Conservation (phyloP, 2,797 vertebrate genomes). For the Macropus fuliginosus region DNA sequence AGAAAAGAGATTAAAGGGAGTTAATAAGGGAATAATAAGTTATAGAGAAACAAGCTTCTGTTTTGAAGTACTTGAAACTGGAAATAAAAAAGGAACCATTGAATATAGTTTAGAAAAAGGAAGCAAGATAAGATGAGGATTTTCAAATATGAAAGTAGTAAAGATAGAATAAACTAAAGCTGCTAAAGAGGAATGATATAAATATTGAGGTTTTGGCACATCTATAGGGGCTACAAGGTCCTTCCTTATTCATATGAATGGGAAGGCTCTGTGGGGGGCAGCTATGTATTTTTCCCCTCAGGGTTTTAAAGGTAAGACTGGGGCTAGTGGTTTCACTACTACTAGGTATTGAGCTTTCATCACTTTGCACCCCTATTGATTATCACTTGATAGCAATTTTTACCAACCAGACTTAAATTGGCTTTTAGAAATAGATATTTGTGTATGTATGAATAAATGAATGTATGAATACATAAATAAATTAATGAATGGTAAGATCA, state of each 20-base stretch:
- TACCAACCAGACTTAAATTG: neutral
- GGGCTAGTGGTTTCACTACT: neutral
- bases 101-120: neutral
- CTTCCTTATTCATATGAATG: too few species aligned
- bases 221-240: neutral
- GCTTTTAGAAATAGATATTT: neutral
- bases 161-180: neutral
- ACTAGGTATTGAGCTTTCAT: neutral
- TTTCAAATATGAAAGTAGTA: neutral
- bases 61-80: neutral
- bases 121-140: neutral
- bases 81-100: neutral
- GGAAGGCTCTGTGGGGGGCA: neutral
- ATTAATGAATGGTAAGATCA: neutral
- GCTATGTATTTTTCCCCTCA: neutral
- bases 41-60: neutral
- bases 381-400: neutral
- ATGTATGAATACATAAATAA: neutral
- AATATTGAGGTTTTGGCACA: neutral
- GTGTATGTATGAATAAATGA: too few species aligned
- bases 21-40: neutral
- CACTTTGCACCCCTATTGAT: neutral
- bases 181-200: neutral
- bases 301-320: neutral
- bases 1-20: neutral